Evolutionary conservation across 2,888 invertebrate genomes (phyloP).

Genomic region (Busseola fusca): DNA sequence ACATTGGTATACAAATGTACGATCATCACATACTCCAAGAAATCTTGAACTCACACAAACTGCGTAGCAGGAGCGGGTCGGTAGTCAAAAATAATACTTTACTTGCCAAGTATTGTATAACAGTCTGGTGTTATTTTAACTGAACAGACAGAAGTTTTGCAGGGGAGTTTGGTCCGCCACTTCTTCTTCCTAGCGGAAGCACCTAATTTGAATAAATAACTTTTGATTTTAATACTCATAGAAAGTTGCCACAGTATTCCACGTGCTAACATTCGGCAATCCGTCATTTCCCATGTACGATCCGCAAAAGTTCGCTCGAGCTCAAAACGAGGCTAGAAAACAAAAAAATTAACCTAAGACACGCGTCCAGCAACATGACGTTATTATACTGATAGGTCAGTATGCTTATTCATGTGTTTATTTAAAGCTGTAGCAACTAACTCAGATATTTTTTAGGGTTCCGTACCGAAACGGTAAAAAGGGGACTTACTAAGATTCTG

Average conservation of each 20-base stretch:
- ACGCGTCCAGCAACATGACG: conserved; percentile 5
- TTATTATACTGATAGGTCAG: background rate
- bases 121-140: no score
- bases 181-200: no score
- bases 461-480: no score
- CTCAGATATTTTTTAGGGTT: no score
- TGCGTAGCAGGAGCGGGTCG: background rate
- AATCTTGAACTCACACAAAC: background rate
- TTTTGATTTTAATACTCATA: no score
- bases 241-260: background rate
- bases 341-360: conserved; percentile 14
- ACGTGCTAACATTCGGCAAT: conserved; percentile 24
- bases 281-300: conserved; percentile 26
- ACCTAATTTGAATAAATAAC: no score
- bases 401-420: conserved; percentile 11
- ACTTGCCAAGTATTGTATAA: no score
- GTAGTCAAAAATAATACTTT: background rate
- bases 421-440: background rate
- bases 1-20: no score
- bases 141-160: no score
- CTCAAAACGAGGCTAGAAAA: conserved; percentile 26
- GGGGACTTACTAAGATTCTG: no score
- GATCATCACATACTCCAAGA: no score
- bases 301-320: conserved; percentile 1
- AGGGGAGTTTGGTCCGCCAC: no score